Base-by-base conservation (phyloP, 2,113 vertebrate species). In the Raja brachyura region DNA sequence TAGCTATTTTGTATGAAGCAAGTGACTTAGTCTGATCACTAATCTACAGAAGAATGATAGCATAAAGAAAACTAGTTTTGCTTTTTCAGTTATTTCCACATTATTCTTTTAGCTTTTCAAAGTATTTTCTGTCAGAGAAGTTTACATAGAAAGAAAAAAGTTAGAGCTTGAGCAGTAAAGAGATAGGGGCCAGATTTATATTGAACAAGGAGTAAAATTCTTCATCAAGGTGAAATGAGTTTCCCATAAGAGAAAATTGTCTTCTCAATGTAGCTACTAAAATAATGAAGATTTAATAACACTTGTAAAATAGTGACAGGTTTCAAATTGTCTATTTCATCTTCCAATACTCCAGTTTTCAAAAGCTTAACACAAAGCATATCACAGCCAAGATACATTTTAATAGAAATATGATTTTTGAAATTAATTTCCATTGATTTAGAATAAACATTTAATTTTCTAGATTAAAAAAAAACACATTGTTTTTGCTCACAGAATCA, bases 241-340 rank as follows among this genome's bases (percentile, higher is more conserved):
- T 90, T 70, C 66, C n/a, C 88, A 70, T 5, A 25, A 48, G 0
- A 25, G 78, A 39, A 39, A 22, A 81, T 81, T 81, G 78, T 39
- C 39, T 81, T 39, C 13, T 81, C 78, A 81, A 81, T 16, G 78
- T 39, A 54, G 78, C 14, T 81, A 39, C 78, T 81, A 81, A 13
- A 81, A 81, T 81, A 81, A 81, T 81, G 78, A 81, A 81, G 33
- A 81, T 81, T 81, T 81, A 81, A 81, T 33, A 81, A 48, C 78
- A 54, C 39, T 11, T 54, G 16, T 48, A 81, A 54, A 39, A 18
- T 20, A 81, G 78, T 81, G 78, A 81, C 39, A 54, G 18, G 39
- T 22, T 81, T 81, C 78, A 39, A 18, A 81, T 81, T 33, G 14
- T 48, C 78, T 31, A 48, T 18, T n/a, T 81, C 33, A 81, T 81